Conservation (phyloP, 2,888 invertebrate genomes). For the Drosophila histrio region DNA sequence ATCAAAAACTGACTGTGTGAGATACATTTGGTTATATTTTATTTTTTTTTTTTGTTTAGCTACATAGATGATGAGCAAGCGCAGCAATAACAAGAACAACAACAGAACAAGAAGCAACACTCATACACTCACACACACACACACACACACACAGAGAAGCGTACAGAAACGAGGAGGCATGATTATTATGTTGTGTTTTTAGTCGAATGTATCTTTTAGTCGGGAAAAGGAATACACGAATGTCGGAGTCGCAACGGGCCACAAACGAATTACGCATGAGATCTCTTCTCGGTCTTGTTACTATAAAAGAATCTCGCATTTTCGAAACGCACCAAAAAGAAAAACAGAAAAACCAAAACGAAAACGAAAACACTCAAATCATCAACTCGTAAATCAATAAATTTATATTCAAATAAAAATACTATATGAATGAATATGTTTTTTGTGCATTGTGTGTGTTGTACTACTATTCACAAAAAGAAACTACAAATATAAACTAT, state of each 20-base stretch:
- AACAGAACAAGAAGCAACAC: conserved; percentile 46
- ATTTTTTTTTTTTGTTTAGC: conserved; percentile 59
- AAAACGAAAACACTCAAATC: conserved; percentile 17
- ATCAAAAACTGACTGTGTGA: conserved; percentile 72
- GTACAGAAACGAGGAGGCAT: conserved; percentile 41
- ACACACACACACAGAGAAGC: conserved; percentile 17
- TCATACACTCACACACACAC: conserved; percentile 34
- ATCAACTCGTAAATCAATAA: conserved; percentile 49
- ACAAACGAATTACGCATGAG: conserved; percentile 58
- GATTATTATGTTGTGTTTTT: conserved; percentile 73
- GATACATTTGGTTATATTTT: conserved; percentile 75
- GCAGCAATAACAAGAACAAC: conserved; percentile 45
- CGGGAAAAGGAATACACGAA: conserved; percentile 78
- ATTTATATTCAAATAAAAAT: conserved; percentile 27
- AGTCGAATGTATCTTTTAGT: conserved; percentile 79
- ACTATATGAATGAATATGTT: conserved; percentile 11
- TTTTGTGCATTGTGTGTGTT: conserved; percentile 14
- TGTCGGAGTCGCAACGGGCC: conserved; percentile 54
- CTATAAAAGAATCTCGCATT: conserved; percentile 52
- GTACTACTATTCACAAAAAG: too few relatives aligned
- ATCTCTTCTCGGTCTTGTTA: conserved; percentile 39
- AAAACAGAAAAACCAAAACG: conserved; percentile 19
- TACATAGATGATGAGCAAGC: conserved; percentile 67
- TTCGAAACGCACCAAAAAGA: conserved; percentile 37
- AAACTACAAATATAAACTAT: conserved; percentile 29